Percentiles rank a stretch among this genome's conserved stretches.
Evolutionary conservation across 2,888 invertebrate genomes (phyloP).

Genomic region (Rotaria sp.): DNA sequence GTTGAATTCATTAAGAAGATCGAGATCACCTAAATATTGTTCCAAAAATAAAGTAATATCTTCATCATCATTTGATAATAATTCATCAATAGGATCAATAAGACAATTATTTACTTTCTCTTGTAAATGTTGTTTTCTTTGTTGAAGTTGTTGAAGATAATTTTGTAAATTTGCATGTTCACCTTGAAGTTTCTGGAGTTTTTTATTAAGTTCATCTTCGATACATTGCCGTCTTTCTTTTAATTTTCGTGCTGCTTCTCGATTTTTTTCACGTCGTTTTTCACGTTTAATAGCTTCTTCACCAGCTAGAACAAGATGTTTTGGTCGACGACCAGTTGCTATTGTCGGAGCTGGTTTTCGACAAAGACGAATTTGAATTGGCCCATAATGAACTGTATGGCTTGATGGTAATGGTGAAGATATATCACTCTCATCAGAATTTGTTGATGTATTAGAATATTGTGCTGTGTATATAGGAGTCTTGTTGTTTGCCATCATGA

Average conservation of each 20-base stretch:
- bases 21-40: background rate
- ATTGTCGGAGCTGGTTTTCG: constrained; percentile 33
- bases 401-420: background rate
- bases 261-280: constrained; percentile 37
- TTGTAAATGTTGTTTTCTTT: background rate
- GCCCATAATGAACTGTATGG: background rate
- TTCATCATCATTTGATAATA: background rate
- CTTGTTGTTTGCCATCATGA: too few species aligned
- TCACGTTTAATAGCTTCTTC: constrained; percentile 33
- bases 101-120: background rate
- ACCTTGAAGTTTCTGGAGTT: background rate
- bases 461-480: too few species aligned
- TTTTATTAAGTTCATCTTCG: background rate
- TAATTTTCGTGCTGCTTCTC: constrained; percentile 36
- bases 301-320: constrained; percentile 4
- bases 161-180: background rate
- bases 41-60: background rate
- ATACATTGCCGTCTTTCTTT: constrained; percentile 25
- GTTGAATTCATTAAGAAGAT: background rate
- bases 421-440: background rate
- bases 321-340: constrained; percentile 34
- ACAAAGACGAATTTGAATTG: background rate
- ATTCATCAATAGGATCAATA: background rate
- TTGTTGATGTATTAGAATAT: too few species aligned
- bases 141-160: background rate